phyloP scores from a whole-genome alignment of 2,888 invertebrate genomes.

The Craniophora ligustri region DNA sequence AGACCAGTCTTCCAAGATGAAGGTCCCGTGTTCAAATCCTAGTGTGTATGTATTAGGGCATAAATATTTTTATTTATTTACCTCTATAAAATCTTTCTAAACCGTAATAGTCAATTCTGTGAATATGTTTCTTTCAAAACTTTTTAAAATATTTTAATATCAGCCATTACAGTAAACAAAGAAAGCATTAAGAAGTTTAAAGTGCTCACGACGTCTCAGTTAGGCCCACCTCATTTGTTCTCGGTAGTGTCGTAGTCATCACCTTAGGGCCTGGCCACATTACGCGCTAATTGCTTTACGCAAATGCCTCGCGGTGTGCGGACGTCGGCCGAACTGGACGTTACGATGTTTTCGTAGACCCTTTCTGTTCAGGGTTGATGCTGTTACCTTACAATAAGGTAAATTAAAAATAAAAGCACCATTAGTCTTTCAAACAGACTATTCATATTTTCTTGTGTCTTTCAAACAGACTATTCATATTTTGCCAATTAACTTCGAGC shows the following conservation, averaged over 20 bases:
- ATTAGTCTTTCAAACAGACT: too few relatives aligned
- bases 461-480: too few relatives aligned
- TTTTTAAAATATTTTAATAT: not conserved
- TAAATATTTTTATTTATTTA: too few relatives aligned
- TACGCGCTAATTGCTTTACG: slow-evolving; percentile 84
- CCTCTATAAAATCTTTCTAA: too few relatives aligned
- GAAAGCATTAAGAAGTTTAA: slow-evolving; percentile 14
- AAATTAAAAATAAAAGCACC: too few relatives aligned
- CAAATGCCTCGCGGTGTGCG: slow-evolving; percentile 72
- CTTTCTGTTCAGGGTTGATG: slow-evolving; percentile 55
- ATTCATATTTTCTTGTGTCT: too few relatives aligned
- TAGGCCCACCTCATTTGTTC: slow-evolving; percentile 5
- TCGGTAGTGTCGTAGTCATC: slow-evolving; percentile 31
- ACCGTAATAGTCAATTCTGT: not conserved
- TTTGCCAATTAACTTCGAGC: too few relatives aligned
- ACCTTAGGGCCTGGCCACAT: slow-evolving; percentile 73
- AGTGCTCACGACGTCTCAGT: not conserved
- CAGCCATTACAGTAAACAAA: not conserved
- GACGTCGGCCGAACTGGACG: slow-evolving; percentile 61
- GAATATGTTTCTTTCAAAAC: not conserved
- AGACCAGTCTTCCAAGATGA: too few relatives aligned
- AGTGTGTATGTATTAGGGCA: too few relatives aligned
- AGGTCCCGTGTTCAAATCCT: too few relatives aligned
- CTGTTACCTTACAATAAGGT: not conserved
- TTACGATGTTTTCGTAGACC: slow-evolving; percentile 63